Evolutionary conservation across 2,888 invertebrate species (phyloP).

Genomic region (Argynnis bischoffii): DNA sequence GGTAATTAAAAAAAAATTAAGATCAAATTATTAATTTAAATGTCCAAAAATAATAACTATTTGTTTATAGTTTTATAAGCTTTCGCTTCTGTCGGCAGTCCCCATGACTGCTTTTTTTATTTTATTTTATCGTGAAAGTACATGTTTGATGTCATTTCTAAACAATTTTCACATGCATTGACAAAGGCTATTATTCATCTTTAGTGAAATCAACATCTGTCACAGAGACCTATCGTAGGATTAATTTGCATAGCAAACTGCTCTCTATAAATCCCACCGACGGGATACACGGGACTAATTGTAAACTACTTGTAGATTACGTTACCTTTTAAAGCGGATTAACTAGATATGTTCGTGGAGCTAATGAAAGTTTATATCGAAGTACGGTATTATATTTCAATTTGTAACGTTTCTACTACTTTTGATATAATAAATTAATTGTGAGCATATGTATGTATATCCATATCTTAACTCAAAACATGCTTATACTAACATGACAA

Average conservation of each 20-base stretch:
- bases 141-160: slow-evolving; percentile 5
- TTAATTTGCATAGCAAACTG: slow-evolving; percentile 66
- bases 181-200: slow-evolving; percentile 60
- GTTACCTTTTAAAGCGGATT: slow-evolving; percentile 41
- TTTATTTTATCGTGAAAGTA: no score
- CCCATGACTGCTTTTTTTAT: no score
- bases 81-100: no score
- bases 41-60: no score
- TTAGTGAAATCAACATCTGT: slow-evolving; percentile 65
- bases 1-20: no score
- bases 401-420: slow-evolving; percentile 7
- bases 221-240: slow-evolving; percentile 59
- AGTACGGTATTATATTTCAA: slow-evolving; percentile 22
- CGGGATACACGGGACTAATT: slow-evolving; percentile 53
- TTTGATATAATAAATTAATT: neutral
- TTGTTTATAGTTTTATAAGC: no score
- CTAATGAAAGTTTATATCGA: slow-evolving; percentile 30
- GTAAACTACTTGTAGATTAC: slow-evolving; percentile 45
- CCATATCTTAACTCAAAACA: neutral
- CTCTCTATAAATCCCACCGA: slow-evolving; percentile 59
- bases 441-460: neutral
- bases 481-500: neutral
- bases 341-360: slow-evolving; percentile 34
- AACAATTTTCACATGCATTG: slow-evolving; percentile 26
- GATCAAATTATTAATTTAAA: no score